These are phyloP conservation scores for Watersipora subatra DNA, from an alignment of 1,140 invertebrate species.

Conservation along the genomic window DNA sequence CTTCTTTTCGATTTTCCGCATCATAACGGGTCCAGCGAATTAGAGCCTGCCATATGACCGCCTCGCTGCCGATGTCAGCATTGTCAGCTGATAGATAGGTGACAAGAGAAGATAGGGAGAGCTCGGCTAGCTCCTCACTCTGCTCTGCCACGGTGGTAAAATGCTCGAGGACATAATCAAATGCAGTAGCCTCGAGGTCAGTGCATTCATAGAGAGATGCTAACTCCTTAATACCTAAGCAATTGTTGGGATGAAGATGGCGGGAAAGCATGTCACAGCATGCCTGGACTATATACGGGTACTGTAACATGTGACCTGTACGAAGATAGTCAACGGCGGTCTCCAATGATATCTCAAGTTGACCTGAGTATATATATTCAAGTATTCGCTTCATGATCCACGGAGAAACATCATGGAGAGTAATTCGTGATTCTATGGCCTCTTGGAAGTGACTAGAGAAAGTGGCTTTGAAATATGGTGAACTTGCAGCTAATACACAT, in stretches of 20 bases:
- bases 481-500: slow-evolving; percentile 38
- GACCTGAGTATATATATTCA: slow-evolving; percentile 38
- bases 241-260: slow-evolving; percentile 40
- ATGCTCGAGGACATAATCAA: slow-evolving; percentile 34
- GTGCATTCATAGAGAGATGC: slow-evolving; percentile 36
- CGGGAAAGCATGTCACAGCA: slow-evolving; percentile 34
- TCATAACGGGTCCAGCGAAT: slow-evolving; percentile 38
- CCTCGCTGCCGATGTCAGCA: slow-evolving; percentile 36
- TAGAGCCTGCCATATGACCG: slow-evolving; percentile 39
- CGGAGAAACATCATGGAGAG: slow-evolving; percentile 38
- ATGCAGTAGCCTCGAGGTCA: slow-evolving; percentile 27
- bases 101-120: slow-evolving; percentile 18
- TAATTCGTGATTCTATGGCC: slow-evolving; percentile 28
- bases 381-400: slow-evolving; percentile 39
- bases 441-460: slow-evolving; percentile 41
- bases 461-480: slow-evolving; percentile 43
- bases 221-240: slow-evolving; percentile 38
- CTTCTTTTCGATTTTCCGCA: slow-evolving; percentile 24
- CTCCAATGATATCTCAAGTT: slow-evolving; percentile 34
- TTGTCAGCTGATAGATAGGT: slow-evolving; percentile 31
- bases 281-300: slow-evolving; percentile 36
- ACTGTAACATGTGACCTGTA: slow-evolving; percentile 39
- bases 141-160: slow-evolving; percentile 33
- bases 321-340: slow-evolving; percentile 41
- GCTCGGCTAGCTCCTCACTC: slow-evolving; percentile 35